These are phyloP conservation scores for Hydroisotoma schaefferi DNA, from an alignment of 2,888 invertebrate genomes.

Conservation along the genomic window DNA sequence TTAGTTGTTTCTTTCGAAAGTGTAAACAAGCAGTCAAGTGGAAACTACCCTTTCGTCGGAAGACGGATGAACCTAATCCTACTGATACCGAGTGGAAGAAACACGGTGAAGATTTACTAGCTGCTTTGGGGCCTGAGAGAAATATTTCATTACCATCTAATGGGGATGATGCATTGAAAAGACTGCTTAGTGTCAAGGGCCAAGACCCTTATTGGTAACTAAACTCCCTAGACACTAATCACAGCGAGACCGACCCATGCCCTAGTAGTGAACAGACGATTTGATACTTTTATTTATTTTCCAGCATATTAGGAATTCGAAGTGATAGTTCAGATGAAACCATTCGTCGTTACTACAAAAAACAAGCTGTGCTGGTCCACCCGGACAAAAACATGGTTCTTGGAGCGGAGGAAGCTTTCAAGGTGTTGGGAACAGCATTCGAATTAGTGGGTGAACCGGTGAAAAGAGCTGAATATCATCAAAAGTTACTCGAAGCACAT, in stretches of 20 bases:
- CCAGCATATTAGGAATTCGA: slow-evolving; percentile 80
- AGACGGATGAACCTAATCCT: slow-evolving; percentile 6
- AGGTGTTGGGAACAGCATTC: slow-evolving; percentile 91
- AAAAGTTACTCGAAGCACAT: slow-evolving; percentile 68
- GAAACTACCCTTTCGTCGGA: slow-evolving; percentile 16
- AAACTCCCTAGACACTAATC: too few relatives aligned
- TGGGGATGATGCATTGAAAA: slow-evolving; percentile 92
- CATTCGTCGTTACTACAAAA: slow-evolving; percentile 88
- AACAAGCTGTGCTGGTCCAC: slow-evolving; percentile 90
- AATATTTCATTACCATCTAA: slow-evolving; percentile 82
- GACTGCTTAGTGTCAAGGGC: slow-evolving; percentile 86
- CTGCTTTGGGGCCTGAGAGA: slow-evolving; percentile 56
- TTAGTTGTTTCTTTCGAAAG: not conserved
- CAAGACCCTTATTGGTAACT: slow-evolving; percentile 87
- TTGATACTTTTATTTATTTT: slow-evolving; percentile 34
- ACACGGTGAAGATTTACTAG: slow-evolving; percentile 15
- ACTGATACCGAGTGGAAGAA: slow-evolving; percentile 13
- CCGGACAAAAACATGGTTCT: slow-evolving; percentile 94
- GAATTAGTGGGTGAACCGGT: slow-evolving; percentile 81
- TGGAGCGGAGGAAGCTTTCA: slow-evolving; percentile 94
- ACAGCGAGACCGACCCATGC: too few relatives aligned
- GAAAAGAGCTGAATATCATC: slow-evolving; percentile 69
- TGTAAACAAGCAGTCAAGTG: not conserved
- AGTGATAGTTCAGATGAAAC: slow-evolving; percentile 87
- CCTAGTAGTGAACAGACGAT: too few relatives aligned